Evolutionary conservation across 2,797 vertebrate species (phyloP).

Genomic region (Hydrolagus colliei): DNA sequence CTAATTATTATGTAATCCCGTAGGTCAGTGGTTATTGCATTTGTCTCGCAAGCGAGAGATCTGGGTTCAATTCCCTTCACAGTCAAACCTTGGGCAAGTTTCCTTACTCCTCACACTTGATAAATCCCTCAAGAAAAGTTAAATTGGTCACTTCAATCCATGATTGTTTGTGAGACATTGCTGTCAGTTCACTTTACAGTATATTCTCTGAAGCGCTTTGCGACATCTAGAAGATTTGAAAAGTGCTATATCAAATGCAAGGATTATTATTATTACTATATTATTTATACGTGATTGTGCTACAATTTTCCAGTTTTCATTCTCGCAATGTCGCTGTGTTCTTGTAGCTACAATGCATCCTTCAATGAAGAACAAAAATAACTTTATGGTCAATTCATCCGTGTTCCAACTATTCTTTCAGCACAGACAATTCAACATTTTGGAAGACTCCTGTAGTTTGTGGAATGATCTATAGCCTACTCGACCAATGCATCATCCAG

Average conservation of each 20-base stretch:
- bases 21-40: no score
- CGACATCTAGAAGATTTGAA: no score
- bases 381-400: slow-evolving; percentile 73
- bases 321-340: neutral
- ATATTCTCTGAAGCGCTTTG: no score
- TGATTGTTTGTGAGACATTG: no score
- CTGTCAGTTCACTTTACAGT: no score
- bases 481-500: slow-evolving; percentile 67
- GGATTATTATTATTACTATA: no score
- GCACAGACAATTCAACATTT: slow-evolving; percentile 63
- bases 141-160: neutral
- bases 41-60: no score
- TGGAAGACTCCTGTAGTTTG: slow-evolving; percentile 74
- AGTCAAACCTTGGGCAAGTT: no score
- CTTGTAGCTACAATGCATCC: neutral
- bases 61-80: no score
- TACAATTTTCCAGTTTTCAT: neutral
- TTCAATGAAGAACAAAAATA: slow-evolving; percentile 55
- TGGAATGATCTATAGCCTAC: slow-evolving; percentile 67
- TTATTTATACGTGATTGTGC: neutral
- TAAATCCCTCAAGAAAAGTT: neutral
- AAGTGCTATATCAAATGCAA: no score
- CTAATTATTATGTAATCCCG: no score
- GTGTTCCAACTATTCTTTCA: slow-evolving; percentile 71
- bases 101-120: neutral